Conservation (phyloP, 2,888 invertebrate genomes). For the Agelastica alni region DNA sequence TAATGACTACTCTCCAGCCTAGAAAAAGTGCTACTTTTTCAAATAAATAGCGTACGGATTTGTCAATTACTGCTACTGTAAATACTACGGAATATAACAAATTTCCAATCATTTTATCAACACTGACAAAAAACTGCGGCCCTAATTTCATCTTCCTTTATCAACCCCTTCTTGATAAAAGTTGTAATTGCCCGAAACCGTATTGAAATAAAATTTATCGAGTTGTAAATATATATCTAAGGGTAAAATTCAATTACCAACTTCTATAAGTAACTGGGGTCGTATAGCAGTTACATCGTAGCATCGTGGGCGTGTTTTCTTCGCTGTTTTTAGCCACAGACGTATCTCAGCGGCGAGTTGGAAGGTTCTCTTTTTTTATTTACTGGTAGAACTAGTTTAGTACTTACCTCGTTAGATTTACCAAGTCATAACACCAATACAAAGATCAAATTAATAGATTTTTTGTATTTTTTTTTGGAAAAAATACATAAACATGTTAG, state of each 20-base stretch:
- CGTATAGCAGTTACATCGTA: slow-evolving; percentile 49
- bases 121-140: too few relatives aligned
- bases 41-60: too few relatives aligned
- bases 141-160: slow-evolving; percentile 6
- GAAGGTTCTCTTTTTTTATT: too few relatives aligned
- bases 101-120: too few relatives aligned
- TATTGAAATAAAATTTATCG: slow-evolving; percentile 54
- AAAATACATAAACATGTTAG: too few relatives aligned
- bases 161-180: slow-evolving; percentile 20
- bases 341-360: too few relatives aligned
- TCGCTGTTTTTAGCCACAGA: slow-evolving; percentile 42
- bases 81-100: too few relatives aligned
- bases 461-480: too few relatives aligned
- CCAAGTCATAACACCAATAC: background rate
- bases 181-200: slow-evolving; percentile 36
- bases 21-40: too few relatives aligned
- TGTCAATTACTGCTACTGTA: too few relatives aligned
- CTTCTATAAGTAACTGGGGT: slow-evolving; percentile 52
- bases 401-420: background rate
- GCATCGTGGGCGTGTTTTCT: slow-evolving; percentile 43
- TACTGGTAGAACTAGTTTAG: background rate
- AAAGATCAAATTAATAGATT: too few relatives aligned
- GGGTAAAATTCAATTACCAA: slow-evolving; percentile 57
- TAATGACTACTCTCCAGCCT: too few relatives aligned
- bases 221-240: slow-evolving; percentile 52